Conservation (phyloP, 2,888 invertebrate species). For the Diarsia mendica region DNA sequence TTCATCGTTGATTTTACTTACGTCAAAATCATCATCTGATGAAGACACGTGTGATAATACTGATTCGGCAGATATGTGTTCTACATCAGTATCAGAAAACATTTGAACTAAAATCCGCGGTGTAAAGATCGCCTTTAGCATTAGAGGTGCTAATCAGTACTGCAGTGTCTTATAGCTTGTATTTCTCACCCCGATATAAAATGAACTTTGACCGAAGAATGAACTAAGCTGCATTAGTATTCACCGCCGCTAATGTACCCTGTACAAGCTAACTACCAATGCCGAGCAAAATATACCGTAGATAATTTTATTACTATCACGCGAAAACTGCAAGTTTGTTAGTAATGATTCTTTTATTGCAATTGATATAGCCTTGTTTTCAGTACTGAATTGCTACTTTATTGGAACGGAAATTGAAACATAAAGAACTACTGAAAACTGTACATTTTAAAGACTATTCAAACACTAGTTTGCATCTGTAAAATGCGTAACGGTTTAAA, state of each 20-base stretch:
- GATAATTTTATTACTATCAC: slow-evolving; percentile 25
- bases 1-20: slow-evolving; percentile 74
- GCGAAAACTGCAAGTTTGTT: slow-evolving; percentile 30
- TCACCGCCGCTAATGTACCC: slow-evolving; percentile 64
- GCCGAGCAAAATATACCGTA: slow-evolving; percentile 11
- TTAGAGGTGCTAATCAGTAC: slow-evolving; percentile 44
- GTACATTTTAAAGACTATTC: background rate
- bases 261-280: slow-evolving; percentile 54
- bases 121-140: slow-evolving; percentile 23
- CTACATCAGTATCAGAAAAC: slow-evolving; percentile 56
- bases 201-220: slow-evolving; percentile 61
- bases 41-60: slow-evolving; percentile 61
- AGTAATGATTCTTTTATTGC: slow-evolving; percentile 31
- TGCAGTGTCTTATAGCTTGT: slow-evolving; percentile 48
- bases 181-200: slow-evolving; percentile 47
- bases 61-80: slow-evolving; percentile 18
- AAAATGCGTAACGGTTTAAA: background rate
- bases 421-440: background rate
- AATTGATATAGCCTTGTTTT: slow-evolving; percentile 49
- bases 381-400: slow-evolving; percentile 17
- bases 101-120: slow-evolving; percentile 24
- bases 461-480: background rate
- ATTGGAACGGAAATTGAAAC: slow-evolving; percentile 2
- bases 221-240: slow-evolving; percentile 75
- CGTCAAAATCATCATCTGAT: slow-evolving; percentile 73